Percentiles rank a stretch among this genome's conserved stretches.
These are phyloP conservation scores for Hoplodrina ambigua DNA, from an alignment of 2,888 invertebrate genomes.

Conservation along the genomic window DNA sequence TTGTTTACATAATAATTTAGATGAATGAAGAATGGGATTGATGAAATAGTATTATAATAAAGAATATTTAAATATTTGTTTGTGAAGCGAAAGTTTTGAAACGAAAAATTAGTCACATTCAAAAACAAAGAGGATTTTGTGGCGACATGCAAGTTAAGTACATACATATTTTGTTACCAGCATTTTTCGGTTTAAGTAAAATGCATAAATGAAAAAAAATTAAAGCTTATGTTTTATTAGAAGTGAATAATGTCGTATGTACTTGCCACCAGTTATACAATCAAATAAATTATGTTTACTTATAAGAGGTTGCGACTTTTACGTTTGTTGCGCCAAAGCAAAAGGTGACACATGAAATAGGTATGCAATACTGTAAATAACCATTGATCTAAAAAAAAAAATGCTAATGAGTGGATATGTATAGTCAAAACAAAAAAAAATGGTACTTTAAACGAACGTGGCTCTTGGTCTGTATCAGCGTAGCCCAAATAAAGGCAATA, in stretches of 20 bases:
- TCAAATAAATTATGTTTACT: no score
- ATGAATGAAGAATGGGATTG: slow-evolving; percentile 2
- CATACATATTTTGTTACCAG: neutral
- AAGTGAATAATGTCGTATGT: no score
- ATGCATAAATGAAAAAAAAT: neutral
- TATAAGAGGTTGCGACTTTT: neutral
- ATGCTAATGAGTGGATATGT: neutral
- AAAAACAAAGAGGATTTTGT: slow-evolving; percentile 4
- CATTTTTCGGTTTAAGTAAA: neutral
- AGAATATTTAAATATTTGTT: neutral
- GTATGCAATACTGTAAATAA: neutral
- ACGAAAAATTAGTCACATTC: neutral
- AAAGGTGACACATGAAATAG: neutral
- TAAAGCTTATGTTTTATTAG: no score
- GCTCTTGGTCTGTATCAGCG: neutral
- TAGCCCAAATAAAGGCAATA: slow-evolving; percentile 3
- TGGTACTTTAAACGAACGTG: neutral
- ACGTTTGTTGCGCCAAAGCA: neutral
- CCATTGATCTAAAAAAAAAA: no score
- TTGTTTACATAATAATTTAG: slow-evolving; percentile 30
- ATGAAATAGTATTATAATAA: neutral
- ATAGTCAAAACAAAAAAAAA: neutral
- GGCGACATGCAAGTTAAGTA: neutral
- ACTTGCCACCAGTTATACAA: no score
- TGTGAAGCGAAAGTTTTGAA: neutral